A percentile compares a stretch with the other conserved stretches of the same genome.
Evolutionary conservation across 2,113 vertebrate genomes (phyloP).

Genomic region (Brevimyrus niger): DNA sequence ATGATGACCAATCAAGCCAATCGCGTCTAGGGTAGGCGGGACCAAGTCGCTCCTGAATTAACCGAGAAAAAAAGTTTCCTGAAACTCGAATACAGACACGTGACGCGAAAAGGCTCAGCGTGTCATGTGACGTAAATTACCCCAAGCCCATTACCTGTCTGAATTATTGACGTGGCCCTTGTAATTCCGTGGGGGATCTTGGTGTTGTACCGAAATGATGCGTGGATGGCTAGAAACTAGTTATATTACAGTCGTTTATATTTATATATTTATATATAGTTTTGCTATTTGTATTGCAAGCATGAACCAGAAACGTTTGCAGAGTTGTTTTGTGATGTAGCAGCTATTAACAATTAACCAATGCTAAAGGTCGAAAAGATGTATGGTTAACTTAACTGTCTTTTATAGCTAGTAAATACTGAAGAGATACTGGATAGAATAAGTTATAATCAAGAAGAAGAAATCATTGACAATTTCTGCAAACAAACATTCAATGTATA

Average conservation of each 20-base stretch:
- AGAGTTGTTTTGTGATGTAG: not conserved
- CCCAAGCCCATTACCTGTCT: slow-evolving; percentile 32
- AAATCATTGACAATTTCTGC: not conserved
- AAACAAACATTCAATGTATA: not conserved
- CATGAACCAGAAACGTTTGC: not conserved
- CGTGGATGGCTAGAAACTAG: not conserved
- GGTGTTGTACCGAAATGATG: not conserved
- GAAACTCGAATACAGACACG: slow-evolving; percentile 61
- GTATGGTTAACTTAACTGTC: not conserved
- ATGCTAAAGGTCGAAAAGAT: not conserved
- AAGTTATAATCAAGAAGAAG: not conserved
- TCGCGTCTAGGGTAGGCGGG: slow-evolving; percentile 31
- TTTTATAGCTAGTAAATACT: not conserved
- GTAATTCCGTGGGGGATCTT: not conserved
- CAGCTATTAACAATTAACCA: not conserved
- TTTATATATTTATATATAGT: not conserved
- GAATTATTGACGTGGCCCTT: slow-evolving; percentile 28
- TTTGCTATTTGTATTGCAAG: not conserved
- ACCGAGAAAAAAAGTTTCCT: slow-evolving; percentile 47
- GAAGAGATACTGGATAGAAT: not conserved
- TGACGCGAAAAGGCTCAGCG: slow-evolving; percentile 39
- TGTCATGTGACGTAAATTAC: slow-evolving; percentile 55
- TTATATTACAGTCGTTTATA: not conserved
- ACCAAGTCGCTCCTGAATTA: slow-evolving; percentile 29
- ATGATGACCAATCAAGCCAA: slow-evolving; percentile 21